phyloP scores from a whole-genome alignment of 1,140 invertebrate species.

The Oryctes rhinoceros region DNA sequence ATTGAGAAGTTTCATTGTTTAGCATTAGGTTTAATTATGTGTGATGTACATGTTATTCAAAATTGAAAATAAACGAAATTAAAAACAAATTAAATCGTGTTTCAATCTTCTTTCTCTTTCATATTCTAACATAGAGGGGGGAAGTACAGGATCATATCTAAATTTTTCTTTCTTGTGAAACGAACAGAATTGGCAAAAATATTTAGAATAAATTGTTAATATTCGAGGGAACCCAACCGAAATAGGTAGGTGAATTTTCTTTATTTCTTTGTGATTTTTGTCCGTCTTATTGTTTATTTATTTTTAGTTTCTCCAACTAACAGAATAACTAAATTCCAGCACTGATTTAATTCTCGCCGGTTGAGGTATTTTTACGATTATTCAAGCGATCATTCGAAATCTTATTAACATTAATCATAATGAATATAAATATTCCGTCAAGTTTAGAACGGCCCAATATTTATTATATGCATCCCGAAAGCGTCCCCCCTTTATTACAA shows the following conservation, averaged over 20 bases:
- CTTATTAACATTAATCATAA: background rate
- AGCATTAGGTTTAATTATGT: conserved; percentile 60
- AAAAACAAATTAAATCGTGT: conserved; percentile 48
- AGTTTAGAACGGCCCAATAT: too few species aligned
- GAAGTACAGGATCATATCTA: background rate
- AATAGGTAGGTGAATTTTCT: conserved; percentile 57
- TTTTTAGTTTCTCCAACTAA: conserved; percentile 49
- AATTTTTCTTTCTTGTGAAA: background rate
- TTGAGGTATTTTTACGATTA: background rate
- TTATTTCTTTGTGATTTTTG: conserved; percentile 46
- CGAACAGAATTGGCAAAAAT: conserved; percentile 23
- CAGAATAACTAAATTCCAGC: conserved; percentile 58
- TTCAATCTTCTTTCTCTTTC: conserved; percentile 47
- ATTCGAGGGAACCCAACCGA: conserved; percentile 31
- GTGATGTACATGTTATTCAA: conserved; percentile 63
- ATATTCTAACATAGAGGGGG: conserved; percentile 20
- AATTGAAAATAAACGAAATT: conserved; percentile 60
- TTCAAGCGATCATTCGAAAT: conserved; percentile 2
- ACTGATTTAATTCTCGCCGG: conserved; percentile 43
- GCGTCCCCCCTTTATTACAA: background rate
- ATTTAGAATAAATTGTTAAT: background rate
- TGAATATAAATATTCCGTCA: conserved; percentile 9
- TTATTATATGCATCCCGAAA: background rate
- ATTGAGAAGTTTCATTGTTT: conserved; percentile 49
- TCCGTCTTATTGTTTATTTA: conserved; percentile 40